A percentile compares a stretch with the other conserved stretches of the same genome.
Conservation (phyloP, 2,113 vertebrate genomes). For the Chamaetylas fuelleborni region DNA sequence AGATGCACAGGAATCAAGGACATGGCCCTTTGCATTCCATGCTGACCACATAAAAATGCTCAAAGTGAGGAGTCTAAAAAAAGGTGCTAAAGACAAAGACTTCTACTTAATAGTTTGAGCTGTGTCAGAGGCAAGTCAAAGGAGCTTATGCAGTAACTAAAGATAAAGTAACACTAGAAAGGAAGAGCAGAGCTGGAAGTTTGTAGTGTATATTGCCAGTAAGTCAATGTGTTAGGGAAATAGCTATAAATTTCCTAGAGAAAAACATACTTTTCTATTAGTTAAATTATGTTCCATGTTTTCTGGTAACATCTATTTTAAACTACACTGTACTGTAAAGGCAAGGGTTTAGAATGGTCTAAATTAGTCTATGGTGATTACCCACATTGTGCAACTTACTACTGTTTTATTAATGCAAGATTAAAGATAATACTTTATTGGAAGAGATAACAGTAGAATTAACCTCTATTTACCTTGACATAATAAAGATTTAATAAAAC, state of each 20-base stretch:
- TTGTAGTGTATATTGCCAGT: background rate
- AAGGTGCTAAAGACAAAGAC: background rate
- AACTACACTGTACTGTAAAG: slow-evolving; percentile 47
- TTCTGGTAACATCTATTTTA: slow-evolving; percentile 65
- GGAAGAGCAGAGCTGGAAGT: background rate
- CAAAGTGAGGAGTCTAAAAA: background rate
- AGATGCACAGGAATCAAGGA: background rate
- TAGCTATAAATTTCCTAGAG: background rate
- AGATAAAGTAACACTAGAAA: background rate
- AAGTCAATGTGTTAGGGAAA: background rate
- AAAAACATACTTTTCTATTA: background rate
- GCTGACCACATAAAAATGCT: background rate
- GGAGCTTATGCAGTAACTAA: background rate
- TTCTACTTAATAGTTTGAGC: background rate
- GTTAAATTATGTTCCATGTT: slow-evolving; percentile 25
- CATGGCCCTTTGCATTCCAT: fast-evolving
- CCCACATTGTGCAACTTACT: slow-evolving; percentile 72
- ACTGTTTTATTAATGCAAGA: slow-evolving; percentile 80
- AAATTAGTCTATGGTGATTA: slow-evolving; percentile 75
- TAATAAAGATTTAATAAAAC: slow-evolving; percentile 82
- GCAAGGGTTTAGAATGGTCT: slow-evolving; percentile 68
- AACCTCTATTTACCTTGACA: slow-evolving; percentile 83
- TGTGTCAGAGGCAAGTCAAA: background rate
- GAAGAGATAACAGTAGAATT: slow-evolving; percentile 73
- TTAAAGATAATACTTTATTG: slow-evolving; percentile 79